phyloP scores from a whole-genome alignment of 2,888 invertebrate genomes.

The Platerodrilus igneus region DNA sequence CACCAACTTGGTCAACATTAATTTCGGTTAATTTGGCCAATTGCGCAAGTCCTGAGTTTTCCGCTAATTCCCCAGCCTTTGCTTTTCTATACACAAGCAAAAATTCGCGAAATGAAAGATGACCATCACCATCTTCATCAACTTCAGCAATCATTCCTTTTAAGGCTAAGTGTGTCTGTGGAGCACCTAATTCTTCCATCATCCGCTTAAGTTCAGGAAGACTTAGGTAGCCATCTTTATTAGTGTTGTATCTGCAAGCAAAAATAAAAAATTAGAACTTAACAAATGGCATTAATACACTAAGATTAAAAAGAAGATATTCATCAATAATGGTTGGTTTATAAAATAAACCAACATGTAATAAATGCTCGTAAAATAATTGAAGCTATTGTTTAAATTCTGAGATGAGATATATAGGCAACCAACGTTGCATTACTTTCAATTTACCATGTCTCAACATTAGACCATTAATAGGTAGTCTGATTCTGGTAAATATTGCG shows the following conservation, averaged over 20 bases:
- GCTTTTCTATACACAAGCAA: conserved; percentile 82
- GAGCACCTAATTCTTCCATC: conserved; percentile 95
- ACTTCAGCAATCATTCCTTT: conserved; percentile 94
- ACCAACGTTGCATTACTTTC: too few species aligned
- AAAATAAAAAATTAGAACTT: conserved; percentile 19
- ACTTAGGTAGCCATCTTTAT: conserved; percentile 83
- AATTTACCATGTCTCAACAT: too few species aligned
- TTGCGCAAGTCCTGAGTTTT: conserved; percentile 81
- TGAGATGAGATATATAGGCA: too few species aligned
- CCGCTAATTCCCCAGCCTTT: conserved; percentile 81
- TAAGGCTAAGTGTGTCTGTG: conserved; percentile 91
- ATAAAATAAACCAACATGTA: too few species aligned
- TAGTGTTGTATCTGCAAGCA: conserved; percentile 79
- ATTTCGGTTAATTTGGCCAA: conserved; percentile 85
- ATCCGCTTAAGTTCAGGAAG: conserved; percentile 86
- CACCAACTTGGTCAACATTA: conserved; percentile 90
- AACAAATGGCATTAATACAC: too few species aligned
- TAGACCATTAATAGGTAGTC: too few species aligned
- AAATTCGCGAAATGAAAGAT: conserved; percentile 89
- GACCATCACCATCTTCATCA: conserved; percentile 79
- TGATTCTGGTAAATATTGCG: too few species aligned
- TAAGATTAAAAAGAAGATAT: too few species aligned
- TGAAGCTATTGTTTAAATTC: too few species aligned
- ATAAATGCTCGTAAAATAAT: too few species aligned
- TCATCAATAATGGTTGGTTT: too few species aligned